phyloP scores from a whole-genome alignment of 92 coral and sea anemone genomes.

The Epizoanthus ramosus region DNA sequence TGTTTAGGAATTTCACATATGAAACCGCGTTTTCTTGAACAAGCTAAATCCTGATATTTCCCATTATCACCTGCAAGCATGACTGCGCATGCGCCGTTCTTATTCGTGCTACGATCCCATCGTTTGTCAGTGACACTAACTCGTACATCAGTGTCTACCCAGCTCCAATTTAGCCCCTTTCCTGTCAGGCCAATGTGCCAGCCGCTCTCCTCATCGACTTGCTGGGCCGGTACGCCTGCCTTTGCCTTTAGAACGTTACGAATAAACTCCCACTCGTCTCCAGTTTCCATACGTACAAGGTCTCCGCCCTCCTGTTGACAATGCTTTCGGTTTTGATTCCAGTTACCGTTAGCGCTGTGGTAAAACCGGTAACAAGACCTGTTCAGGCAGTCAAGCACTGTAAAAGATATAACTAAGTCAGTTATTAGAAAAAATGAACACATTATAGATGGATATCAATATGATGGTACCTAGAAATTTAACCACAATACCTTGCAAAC shows the following conservation, averaged over 20 bases:
- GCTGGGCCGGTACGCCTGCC: not conserved
- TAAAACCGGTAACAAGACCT: conserved; percentile 23
- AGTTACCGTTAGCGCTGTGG: conserved; percentile 11
- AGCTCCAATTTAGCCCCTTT: conserved; percentile 1
- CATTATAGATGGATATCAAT: no score
- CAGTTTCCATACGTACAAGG: conserved; percentile 31
- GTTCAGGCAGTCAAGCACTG: conserved; percentile 41
- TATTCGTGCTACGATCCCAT: conserved; percentile 7
- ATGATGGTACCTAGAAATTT: no score
- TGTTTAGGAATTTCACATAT: conserved; percentile 29
- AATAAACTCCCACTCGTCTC: conserved; percentile 25
- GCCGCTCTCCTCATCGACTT: not conserved
- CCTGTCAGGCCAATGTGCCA: conserved; percentile 29
- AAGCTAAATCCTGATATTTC: not conserved
- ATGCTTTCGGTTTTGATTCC: conserved; percentile 18
- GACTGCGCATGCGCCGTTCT: conserved; percentile 3
- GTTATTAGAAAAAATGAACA: no score
- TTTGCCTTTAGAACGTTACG: not conserved
- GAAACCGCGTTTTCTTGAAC: not conserved
- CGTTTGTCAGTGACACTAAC: not conserved
- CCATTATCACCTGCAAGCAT: conserved; percentile 5
- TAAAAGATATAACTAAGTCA: not conserved
- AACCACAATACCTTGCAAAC: no score
- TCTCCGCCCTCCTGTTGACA: conserved; percentile 19
- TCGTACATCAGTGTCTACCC: conserved; percentile 10